Evolutionary conservation across 2,888 invertebrate species (phyloP).

Genomic region (Osmoderma eremita): DNA sequence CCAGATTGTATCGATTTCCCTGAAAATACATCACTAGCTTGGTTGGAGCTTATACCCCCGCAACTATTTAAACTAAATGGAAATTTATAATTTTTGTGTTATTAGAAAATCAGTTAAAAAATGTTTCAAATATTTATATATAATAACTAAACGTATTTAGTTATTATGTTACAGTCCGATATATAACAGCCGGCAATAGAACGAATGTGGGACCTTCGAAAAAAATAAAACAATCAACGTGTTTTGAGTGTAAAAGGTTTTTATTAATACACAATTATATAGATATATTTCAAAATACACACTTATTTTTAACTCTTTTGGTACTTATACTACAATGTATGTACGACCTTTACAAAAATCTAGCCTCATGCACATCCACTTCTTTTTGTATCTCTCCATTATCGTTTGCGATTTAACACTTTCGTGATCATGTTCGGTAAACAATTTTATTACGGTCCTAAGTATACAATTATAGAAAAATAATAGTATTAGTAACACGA

Average conservation of each 20-base stretch:
- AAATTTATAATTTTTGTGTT: too few species aligned
- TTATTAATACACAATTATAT: slow-evolving; percentile 34
- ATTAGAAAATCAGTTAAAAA: too few species aligned
- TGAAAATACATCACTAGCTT: slow-evolving; percentile 15
- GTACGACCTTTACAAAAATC: slow-evolving; percentile 24
- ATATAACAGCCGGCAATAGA: background rate
- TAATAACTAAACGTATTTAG: slow-evolving; percentile 28
- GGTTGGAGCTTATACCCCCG: background rate
- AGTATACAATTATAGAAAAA: slow-evolving; percentile 34
- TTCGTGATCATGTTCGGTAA: slow-evolving; percentile 10
- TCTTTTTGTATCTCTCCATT: slow-evolving; percentile 10
- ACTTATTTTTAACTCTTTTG: slow-evolving; percentile 11
- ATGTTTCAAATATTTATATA: too few species aligned
- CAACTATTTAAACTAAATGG: slow-evolving; percentile 18
- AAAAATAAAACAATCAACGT: background rate
- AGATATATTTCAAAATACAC: slow-evolving; percentile 36
- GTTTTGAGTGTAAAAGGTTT: slow-evolving; percentile 29
- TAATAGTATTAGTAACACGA: slow-evolving; percentile 30
- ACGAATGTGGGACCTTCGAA: background rate
- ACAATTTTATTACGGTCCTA: slow-evolving; percentile 13
- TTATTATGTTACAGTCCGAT: slow-evolving; percentile 18
- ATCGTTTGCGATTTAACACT: slow-evolving; percentile 9
- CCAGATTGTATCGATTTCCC: slow-evolving; percentile 7
- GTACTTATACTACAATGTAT: slow-evolving; percentile 3
- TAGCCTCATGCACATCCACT: slow-evolving; percentile 22